phyloP scores from a whole-genome alignment of 1,140 invertebrate species.

The Lutraria rhynchaena region DNA sequence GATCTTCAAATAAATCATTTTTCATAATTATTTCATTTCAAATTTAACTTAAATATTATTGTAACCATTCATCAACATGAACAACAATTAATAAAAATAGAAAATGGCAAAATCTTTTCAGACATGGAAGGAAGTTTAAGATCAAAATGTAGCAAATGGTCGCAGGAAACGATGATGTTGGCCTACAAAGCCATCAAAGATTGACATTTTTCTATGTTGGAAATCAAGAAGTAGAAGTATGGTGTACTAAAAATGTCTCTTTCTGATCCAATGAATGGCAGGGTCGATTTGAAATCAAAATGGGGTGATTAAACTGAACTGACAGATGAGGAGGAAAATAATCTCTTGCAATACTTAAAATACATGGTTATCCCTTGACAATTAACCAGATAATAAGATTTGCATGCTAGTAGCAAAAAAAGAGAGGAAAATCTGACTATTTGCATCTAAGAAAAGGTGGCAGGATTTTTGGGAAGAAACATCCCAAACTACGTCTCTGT shows the following conservation, averaged over 20 bases:
- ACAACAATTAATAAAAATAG: too few species aligned
- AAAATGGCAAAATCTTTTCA: too few species aligned
- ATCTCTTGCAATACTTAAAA: background rate
- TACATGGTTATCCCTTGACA: background rate
- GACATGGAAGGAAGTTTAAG: too few species aligned
- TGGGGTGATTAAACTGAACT: slow-evolving; percentile 11
- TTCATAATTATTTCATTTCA: too few species aligned
- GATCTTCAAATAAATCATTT: too few species aligned
- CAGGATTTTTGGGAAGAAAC: background rate
- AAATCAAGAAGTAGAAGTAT: background rate
- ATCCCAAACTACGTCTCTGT: background rate
- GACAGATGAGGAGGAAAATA: background rate
- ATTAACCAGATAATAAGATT: slow-evolving; percentile 5
- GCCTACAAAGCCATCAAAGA: slow-evolving; percentile 2
- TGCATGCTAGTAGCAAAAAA: slow-evolving; percentile 19
- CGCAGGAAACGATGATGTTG: background rate
- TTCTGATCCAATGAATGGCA: background rate
- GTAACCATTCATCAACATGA: too few species aligned
- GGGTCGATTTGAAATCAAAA: background rate
- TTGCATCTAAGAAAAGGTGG: slow-evolving; percentile 2
- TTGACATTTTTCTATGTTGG: background rate
- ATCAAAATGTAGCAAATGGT: slow-evolving; percentile 4
- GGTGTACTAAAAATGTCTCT: background rate
- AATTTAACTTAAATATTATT: too few species aligned
- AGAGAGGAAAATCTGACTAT: background rate